phyloP scores from a whole-genome alignment of 2,113 vertebrate species.

The Cyanoderma ruficeps region DNA sequence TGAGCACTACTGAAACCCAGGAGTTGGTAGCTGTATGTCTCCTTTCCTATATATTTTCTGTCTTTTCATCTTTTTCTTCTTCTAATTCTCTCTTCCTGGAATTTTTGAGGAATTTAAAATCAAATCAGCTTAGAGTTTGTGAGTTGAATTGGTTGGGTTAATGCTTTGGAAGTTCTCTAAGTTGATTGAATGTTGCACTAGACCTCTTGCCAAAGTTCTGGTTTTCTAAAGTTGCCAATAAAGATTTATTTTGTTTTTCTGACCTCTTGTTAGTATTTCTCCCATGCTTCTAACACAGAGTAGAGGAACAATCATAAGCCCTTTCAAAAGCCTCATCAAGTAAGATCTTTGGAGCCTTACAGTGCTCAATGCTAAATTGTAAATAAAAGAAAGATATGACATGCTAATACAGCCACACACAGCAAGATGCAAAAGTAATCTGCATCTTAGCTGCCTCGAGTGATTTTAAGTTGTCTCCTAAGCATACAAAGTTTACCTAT shows the following conservation, averaged over 20 bases:
- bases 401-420: neutral
- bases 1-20: neutral
- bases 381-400: neutral
- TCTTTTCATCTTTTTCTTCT: neutral
- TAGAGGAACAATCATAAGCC: neutral
- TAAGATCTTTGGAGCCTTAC: neutral
- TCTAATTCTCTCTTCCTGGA: neutral
- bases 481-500: neutral
- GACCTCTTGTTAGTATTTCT: neutral
- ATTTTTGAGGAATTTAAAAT: neutral
- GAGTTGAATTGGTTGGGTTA: neutral
- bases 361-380: neutral
- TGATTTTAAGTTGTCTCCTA: neutral
- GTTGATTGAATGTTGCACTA: neutral
- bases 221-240: neutral
- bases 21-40: neutral
- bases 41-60: neutral
- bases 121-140: fast-evolving
- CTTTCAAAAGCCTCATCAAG: neutral
- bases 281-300: neutral
- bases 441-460: neutral
- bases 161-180: neutral
- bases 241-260: neutral
- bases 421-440: neutral
- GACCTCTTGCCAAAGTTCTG: neutral